Evolutionary conservation across 2,888 invertebrate species (phyloP).

Genomic region (Brachynemurus nebulosus): DNA sequence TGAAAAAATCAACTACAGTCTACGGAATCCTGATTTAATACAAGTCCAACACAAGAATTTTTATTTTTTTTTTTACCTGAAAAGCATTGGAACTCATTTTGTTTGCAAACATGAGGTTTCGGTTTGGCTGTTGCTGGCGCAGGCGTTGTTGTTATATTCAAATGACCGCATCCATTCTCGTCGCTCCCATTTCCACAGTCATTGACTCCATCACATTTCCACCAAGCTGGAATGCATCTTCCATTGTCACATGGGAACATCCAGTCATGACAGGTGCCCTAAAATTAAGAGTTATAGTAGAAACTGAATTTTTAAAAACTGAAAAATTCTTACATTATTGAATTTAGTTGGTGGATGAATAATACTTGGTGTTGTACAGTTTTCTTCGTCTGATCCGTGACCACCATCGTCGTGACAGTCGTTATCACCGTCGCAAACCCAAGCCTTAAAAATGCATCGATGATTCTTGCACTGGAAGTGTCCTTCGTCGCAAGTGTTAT

Average conservation of each 20-base stretch:
- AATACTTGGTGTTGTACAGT: slow-evolving; percentile 51
- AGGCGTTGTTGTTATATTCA: slow-evolving; percentile 17
- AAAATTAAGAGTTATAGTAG: slow-evolving; percentile 11
- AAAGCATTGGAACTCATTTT: slow-evolving; percentile 42
- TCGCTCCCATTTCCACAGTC: slow-evolving; percentile 67
- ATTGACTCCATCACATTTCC: slow-evolving; percentile 64
- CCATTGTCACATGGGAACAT: slow-evolving; percentile 61
- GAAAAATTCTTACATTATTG: slow-evolving; percentile 6
- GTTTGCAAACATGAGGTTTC: slow-evolving; percentile 31
- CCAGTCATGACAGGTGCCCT: slow-evolving; percentile 52
- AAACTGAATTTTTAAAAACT: too few relatives aligned
- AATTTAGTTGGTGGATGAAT: slow-evolving; percentile 7
- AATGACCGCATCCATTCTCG: slow-evolving; percentile 44
- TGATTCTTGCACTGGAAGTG: slow-evolving; percentile 53
- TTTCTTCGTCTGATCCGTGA: slow-evolving; percentile 49
- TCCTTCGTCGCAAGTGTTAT: slow-evolving; percentile 50
- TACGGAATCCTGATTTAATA: too few relatives aligned
- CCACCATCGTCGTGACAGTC: slow-evolving; percentile 49
- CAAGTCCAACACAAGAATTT: too few relatives aligned
- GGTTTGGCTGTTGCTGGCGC: slow-evolving; percentile 16
- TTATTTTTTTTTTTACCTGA: slow-evolving; percentile 23
- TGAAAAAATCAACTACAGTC: too few relatives aligned
- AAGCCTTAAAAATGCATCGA: slow-evolving; percentile 40
- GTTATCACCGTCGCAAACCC: slow-evolving; percentile 51
- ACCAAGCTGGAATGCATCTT: slow-evolving; percentile 63